Evolutionary conservation across 2,113 vertebrate genomes (phyloP).

Genomic region (Athene cunicularia): DNA sequence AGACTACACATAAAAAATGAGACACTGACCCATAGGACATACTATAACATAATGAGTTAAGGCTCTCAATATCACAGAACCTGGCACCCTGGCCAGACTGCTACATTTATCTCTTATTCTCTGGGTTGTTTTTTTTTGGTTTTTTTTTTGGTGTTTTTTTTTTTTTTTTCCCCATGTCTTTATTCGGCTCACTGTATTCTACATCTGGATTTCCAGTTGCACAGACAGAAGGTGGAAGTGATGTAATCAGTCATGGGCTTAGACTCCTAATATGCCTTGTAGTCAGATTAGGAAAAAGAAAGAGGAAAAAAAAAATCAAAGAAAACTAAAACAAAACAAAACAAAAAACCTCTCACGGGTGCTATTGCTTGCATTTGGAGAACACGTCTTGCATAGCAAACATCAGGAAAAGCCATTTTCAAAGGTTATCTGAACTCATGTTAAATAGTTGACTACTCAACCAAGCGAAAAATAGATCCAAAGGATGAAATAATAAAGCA

Average conservation of each 20-base stretch:
- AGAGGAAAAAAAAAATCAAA: not conserved
- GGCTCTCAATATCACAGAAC: not conserved
- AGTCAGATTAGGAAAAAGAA: not conserved
- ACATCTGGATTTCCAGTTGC: not conserved
- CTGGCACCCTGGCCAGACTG: not conserved
- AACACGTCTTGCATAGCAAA: conserved; percentile 40
- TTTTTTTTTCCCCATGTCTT: not conserved
- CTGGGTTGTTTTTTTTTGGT: not conserved
- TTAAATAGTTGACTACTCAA: conserved; percentile 59
- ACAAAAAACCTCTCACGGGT: not conserved
- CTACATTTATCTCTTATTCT: not conserved
- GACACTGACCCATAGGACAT: not conserved
- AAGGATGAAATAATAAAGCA: conserved; percentile 61
- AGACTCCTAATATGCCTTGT: not conserved
- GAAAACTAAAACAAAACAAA: not conserved
- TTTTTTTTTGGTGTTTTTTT: too few relatives aligned
- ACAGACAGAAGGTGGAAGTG: not conserved
- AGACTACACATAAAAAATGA: not conserved
- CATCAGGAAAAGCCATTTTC: conserved; percentile 31
- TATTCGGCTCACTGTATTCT: not conserved
- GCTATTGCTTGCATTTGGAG: not conserved
- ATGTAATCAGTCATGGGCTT: not conserved
- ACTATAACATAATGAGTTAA: not conserved
- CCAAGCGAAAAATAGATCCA: conserved; percentile 54
- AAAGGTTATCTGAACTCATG: conserved; percentile 53